Base-by-base conservation (phyloP, 2,797 vertebrate genomes). In the Hoplostethus atlanticus region DNA sequence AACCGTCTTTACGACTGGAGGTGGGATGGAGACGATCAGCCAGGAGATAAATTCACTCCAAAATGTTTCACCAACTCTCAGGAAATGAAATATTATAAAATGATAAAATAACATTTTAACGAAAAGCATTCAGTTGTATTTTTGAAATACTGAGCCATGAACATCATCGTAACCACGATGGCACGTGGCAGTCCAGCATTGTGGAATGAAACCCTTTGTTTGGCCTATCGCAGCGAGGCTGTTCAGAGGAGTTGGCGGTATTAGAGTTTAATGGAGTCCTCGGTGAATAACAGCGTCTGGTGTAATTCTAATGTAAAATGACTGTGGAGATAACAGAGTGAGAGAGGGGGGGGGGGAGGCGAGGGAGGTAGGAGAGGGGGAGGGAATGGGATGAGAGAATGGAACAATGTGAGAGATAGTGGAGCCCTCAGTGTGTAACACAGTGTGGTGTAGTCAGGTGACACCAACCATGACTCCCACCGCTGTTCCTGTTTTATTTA, bases 191-290 rank as follows among this genome's bases (percentile, higher is more conserved):
- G 25, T 71, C 66, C 6, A 34, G 34, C 34, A 34, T 34, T 34
- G 1, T 34, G 34, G 34, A 34, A 34, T 34, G 31, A 34, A 34
- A 34, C 31, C 31, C 31, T 34, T 53, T 59, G 6, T 31, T 47
- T 10, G 31, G 61, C 58, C 76, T 67, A 53, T 85, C 68, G 76
- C 46, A 67, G 61, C 0, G 58, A 60, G 62, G 36, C 62, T 17
- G 63, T 73, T 80, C 65, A 44, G 16, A 81, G 73, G 62, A 59
- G 64, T 67, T 76, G 68, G 76, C 72, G 50, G 64, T 68, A 3
- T 25, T 34, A 34, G 71, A 30, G 25, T 76, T 80, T 87, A 81
- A 90, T 80, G 71, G 79, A 54, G 83, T 54, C 74, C 77, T 69
- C 4, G 15, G 76, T 64, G 68, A 76, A 63, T 76, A 83, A 70